Evolutionary conservation across 2,797 vertebrate species (phyloP), one percentile per base, ranked within the genome.

Genomic region (Sebastes vulpes): DNA sequence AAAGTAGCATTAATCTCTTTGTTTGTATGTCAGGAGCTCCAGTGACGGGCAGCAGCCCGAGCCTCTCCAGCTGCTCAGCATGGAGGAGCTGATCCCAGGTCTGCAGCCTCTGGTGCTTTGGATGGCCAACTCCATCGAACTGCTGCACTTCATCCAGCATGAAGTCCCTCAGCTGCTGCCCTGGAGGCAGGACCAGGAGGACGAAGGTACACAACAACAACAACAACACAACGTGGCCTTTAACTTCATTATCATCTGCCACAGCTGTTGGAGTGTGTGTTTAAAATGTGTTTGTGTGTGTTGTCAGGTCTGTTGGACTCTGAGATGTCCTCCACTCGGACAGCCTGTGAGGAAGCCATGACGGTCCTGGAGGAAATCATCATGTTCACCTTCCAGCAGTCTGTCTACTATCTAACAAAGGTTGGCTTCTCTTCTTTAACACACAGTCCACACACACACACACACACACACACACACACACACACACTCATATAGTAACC

Each of bases 321-420:
- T 18, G 92, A 96, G 90, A 88, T 96, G 71, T 79, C 87, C 5
- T 91, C 91, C 77, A 96, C 95, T 12, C 93, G 82, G 18, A 63
- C 82, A 1, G 95, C 96, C 75, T 96, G 96, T 28, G 96, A 97
- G 79, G 96, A 97, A 82, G 96, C 96, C 89, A 96, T 96, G 96
- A 96, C 96, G 0, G 96, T 97, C 64, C 83, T 97, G 83, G 96
- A 97, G 88, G 96, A 97, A 82, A 96, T 97, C 91, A 96, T 97
- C 91, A 97, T 97, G 96, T 97, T 97, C 81, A 96, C 95, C 85
- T 97, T 97, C 89, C 96, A 97, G 89, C 96, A 97, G 94, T 95
- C 95, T 0, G 96, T 97, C 85, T 97, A 97, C 90, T 97, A 97
- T 80, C 94, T 97, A 53, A 97, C 96, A 48, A 97, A 96, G 95